Percentiles rank a stretch among this genome's conserved stretches.
Evolutionary conservation across 64 coral and sea anemone genomes (phyloP).

Genomic region (Montipora capricornis): DNA sequence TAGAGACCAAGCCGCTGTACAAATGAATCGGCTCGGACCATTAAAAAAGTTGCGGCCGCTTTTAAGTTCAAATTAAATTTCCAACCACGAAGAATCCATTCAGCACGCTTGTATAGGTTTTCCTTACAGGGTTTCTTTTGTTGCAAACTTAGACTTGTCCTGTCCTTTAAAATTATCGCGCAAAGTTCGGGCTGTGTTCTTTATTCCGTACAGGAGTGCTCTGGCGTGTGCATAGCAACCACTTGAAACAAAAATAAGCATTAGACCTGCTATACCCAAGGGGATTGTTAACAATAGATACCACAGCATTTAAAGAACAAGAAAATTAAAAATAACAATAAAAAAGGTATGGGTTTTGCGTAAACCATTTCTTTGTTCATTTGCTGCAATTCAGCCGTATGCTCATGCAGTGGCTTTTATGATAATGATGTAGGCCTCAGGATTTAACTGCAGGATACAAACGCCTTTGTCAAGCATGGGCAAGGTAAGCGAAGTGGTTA

Average conservation of each 20-base stretch:
- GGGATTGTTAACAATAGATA: not conserved
- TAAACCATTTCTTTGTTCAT: not conserved
- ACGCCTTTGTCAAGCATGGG: not conserved
- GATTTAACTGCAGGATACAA: no score
- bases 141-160: not conserved
- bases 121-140: no score
- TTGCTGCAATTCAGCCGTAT: not conserved
- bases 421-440: no score
- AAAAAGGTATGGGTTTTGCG: not conserved
- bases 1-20: no score
- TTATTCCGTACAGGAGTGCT: not conserved
- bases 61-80: no score
- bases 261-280: not conserved
- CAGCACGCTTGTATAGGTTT: no score
- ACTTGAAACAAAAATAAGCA: not conserved
- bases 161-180: not conserved
- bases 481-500: not conserved
- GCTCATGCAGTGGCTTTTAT: no score
- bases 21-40: no score
- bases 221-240: not conserved
- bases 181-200: not conserved
- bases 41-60: no score
- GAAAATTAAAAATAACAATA: no score
- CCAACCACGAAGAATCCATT: no score
- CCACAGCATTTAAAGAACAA: no score